Evolutionary conservation across 2,888 invertebrate genomes (phyloP), one percentile per base, ranked within the genome.

Genomic region (Crossocerus cetratus): DNA sequence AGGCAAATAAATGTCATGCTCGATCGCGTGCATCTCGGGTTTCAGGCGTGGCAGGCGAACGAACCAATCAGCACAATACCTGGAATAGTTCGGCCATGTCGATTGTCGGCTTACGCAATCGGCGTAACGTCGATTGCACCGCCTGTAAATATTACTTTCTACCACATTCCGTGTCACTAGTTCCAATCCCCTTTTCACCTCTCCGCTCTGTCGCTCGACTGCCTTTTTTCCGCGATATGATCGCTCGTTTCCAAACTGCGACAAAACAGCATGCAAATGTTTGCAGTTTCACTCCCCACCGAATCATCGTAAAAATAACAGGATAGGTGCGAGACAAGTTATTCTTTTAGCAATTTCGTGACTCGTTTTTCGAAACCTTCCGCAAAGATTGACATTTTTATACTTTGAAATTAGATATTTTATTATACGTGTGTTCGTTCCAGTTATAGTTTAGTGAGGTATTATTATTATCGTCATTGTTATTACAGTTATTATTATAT

Each of bases 91-190:
- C 72, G 71, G 14, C 65, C 43, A 43, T 62, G 55, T 49, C 45
- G 68, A 42, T 59, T 62, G 58, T 49, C 3, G 49, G 56, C 79
- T 82, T 82, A 74, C 80, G 77, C 74, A 82, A 82, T 78, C 77
- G 56, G 54, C 54, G 72, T 76, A 74, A 74, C 66, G 77, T 57
- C 68, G 63, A 69, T 61, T 22, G 69, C 49, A 32, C 4, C 58
- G 72, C 44, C 65, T 62, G 72, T 74, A 79, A 82, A 74, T 81
- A 79, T 79, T 81, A 81, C 82, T 80, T 82, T 82, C 82, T 76
- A 82, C 56, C 75, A 65, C 74, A 77, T 81, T 81, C 81, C 74
- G 69, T 78, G 76, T 75, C 76, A 66, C 71, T 62, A 14, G 63
- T 61, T 45, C 59, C 61, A 11, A 56, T 56, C 65, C 61, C 58